Percentiles rank a stretch among this genome's conserved stretches.
Conservation (phyloP, 2,888 invertebrate genomes). For the Blastobasis lacticolella region DNA sequence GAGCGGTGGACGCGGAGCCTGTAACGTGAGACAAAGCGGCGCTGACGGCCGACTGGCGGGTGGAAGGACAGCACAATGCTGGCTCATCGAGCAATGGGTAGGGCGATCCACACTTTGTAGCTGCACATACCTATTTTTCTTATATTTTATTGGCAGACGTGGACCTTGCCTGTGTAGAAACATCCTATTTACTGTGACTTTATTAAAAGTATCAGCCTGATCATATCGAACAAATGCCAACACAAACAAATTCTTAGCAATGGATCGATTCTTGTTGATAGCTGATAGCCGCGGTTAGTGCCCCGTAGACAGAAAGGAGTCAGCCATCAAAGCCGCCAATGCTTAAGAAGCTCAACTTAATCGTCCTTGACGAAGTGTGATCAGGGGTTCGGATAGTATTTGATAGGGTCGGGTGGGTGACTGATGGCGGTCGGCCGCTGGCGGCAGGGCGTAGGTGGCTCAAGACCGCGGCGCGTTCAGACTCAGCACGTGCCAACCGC, state of each 20-base stretch:
- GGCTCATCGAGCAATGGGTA: constrained; percentile 34
- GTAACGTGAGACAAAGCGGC: constrained; percentile 37
- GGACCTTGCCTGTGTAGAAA: no score
- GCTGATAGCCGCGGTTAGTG: neutral
- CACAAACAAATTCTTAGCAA: no score
- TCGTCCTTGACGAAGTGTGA: neutral
- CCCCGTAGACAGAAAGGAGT: neutral
- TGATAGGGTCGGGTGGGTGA: constrained; percentile 56
- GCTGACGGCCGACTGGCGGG: constrained; percentile 38
- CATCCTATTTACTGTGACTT: no score
- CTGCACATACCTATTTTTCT: no score
- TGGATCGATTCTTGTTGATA: no score
- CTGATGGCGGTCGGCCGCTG: constrained; percentile 26
- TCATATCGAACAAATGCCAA: no score
- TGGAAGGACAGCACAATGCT: constrained; percentile 59
- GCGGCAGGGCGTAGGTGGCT: no score
- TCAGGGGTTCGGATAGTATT: constrained; percentile 39
- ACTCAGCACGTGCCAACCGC: constrained; percentile 58
- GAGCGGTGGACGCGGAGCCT: constrained; percentile 22
- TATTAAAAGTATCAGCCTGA: no score
- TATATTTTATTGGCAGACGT: no score
- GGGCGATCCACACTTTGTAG: no score
- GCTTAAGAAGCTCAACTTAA: neutral
- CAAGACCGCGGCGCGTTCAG: no score
- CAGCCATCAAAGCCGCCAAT: neutral